Evolutionary conservation across 2,797 vertebrate genomes (phyloP).

Genomic region (Myotis daubentonii): DNA sequence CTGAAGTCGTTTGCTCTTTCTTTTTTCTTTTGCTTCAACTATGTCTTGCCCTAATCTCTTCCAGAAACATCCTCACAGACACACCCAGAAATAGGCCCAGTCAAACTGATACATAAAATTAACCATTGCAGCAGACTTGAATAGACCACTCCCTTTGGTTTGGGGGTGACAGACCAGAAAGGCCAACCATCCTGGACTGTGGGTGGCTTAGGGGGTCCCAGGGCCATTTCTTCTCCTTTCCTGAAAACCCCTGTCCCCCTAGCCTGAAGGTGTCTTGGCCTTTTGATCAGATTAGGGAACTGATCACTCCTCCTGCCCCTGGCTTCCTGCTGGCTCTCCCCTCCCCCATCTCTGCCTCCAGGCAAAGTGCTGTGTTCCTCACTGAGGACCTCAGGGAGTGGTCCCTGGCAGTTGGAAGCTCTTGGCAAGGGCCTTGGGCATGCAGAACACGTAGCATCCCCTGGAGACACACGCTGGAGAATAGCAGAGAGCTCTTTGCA

Average conservation of each 20-base stretch:
- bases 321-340: background rate
- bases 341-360: background rate
- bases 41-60: background rate
- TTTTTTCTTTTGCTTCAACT: background rate
- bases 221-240: background rate
- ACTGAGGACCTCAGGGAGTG: background rate
- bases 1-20: background rate
- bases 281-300: background rate
- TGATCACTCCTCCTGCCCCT: background rate
- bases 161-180: background rate
- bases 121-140: background rate
- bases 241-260: background rate
- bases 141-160: background rate
- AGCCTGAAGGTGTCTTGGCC: background rate
- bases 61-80: constrained; percentile 5
- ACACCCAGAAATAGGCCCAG: background rate
- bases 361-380: background rate
- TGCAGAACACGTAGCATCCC: background rate
- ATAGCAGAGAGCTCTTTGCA: background rate
- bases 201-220: background rate
- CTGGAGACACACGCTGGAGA: background rate
- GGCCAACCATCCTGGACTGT: background rate
- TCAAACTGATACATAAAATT: background rate
- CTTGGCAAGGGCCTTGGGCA: background rate
- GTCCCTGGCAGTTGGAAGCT: background rate